Conservation (phyloP, 2,888 invertebrate species). For the Epinotia nisella region DNA sequence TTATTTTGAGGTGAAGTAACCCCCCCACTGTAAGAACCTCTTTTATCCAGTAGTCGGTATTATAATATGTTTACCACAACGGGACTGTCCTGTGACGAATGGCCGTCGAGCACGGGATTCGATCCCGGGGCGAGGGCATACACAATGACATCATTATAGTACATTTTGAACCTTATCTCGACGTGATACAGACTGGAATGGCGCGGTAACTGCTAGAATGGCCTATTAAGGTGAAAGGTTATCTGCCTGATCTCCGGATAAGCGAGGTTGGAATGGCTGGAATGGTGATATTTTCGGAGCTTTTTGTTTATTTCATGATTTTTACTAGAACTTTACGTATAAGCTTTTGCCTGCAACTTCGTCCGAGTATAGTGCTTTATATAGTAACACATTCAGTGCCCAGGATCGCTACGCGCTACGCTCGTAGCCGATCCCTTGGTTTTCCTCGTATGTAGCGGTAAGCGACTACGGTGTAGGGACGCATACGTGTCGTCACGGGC, state of each 20-base stretch:
- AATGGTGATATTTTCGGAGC: constrained; percentile 3
- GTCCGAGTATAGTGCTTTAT: too few species aligned
- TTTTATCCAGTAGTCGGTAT: constrained; percentile 44
- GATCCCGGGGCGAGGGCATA: constrained; percentile 51
- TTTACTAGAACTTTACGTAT: too few species aligned
- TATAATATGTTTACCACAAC: constrained; percentile 28
- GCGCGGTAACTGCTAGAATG: background rate
- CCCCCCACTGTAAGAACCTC: background rate
- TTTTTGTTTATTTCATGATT: background rate
- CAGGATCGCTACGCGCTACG: too few species aligned
- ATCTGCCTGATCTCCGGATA: constrained; percentile 5
- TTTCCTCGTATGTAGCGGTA: too few species aligned
- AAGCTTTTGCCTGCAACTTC: too few species aligned
- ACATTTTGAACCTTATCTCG: background rate
- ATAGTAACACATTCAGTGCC: too few species aligned
- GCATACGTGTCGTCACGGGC: too few species aligned
- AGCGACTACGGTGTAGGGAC: too few species aligned
- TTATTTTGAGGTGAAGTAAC: too few species aligned
- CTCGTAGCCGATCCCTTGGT: too few species aligned
- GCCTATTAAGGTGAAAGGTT: constrained; percentile 18
- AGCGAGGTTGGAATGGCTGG: constrained; percentile 14
- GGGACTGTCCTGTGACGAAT: constrained; percentile 65
- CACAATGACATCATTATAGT: background rate
- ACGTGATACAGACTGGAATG: background rate
- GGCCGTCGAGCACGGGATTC: constrained; percentile 61